phyloP scores from a whole-genome alignment of 2,888 invertebrate species.

The Epinotia brunnichana region DNA sequence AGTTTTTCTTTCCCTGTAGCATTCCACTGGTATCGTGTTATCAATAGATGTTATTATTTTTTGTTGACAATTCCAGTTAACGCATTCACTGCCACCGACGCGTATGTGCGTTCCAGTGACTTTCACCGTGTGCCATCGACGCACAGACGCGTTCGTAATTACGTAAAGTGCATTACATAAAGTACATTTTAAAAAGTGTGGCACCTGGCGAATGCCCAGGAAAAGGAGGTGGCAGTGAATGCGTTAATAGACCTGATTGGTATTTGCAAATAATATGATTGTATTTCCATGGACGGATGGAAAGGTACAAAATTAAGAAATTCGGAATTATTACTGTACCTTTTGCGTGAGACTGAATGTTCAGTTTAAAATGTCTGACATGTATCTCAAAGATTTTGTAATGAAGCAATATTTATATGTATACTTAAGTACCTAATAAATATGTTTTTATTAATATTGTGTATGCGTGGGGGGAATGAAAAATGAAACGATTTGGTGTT shows the following conservation, averaged over 20 bases:
- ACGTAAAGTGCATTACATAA: no score
- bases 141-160: no score
- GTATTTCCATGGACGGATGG: conserved; percentile 1
- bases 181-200: no score
- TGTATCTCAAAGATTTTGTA: conserved; percentile 41
- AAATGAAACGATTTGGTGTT: conserved; percentile 16
- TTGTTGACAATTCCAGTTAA: conserved; percentile 22
- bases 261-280: conserved; percentile 2
- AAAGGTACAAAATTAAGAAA: conserved; percentile 18
- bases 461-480: conserved; percentile 38
- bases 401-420: conserved; percentile 52
- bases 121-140: no score
- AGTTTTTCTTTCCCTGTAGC: neutral
- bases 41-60: conserved; percentile 6
- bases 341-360: conserved; percentile 35
- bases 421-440: conserved; percentile 51
- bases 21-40: neutral
- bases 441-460: conserved; percentile 44
- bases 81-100: no score
- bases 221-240: no score
- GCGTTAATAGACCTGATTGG: neutral
- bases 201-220: no score
- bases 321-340: conserved; percentile 21
- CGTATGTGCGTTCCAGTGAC: no score
- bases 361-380: conserved; percentile 35